Conservation (phyloP, 2,797 vertebrate species). For the Halcyon badia region DNA sequence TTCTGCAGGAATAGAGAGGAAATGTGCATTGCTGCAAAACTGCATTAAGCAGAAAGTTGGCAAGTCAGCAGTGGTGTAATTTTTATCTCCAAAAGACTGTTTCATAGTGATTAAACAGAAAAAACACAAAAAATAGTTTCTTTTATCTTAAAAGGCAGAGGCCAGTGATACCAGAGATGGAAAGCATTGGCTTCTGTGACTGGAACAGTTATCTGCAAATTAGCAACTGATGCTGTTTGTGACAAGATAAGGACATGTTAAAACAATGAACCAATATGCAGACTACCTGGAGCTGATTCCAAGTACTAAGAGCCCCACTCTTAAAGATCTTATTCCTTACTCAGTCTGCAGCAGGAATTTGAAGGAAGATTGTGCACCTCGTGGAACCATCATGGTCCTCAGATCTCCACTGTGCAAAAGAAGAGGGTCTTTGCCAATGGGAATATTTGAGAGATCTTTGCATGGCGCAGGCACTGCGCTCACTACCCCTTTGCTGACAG, state of each 20-base stretch:
- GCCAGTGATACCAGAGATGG: background rate
- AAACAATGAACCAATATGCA: background rate
- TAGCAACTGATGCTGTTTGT: background rate
- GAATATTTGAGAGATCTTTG: background rate
- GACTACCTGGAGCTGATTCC: background rate
- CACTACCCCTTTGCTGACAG: rapidly evolving
- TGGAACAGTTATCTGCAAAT: background rate
- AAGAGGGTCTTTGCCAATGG: background rate
- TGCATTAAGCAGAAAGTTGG: background rate
- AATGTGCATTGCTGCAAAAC: background rate
- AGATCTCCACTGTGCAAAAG: background rate
- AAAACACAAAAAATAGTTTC: background rate
- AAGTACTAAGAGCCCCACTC: background rate
- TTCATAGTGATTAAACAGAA: background rate
- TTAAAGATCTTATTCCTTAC: background rate
- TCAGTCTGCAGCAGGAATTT: background rate
- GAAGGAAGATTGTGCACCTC: background rate
- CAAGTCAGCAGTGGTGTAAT: background rate
- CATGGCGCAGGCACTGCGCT: rapidly evolving
- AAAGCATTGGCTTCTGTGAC: background rate
- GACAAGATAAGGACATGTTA: background rate
- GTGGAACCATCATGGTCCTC: background rate
- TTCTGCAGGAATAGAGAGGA: background rate
- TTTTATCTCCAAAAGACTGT: background rate
- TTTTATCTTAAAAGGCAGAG: background rate